phyloP scores from a whole-genome alignment of 2,888 invertebrate species.

The Nasonovia ribisnigri region DNA sequence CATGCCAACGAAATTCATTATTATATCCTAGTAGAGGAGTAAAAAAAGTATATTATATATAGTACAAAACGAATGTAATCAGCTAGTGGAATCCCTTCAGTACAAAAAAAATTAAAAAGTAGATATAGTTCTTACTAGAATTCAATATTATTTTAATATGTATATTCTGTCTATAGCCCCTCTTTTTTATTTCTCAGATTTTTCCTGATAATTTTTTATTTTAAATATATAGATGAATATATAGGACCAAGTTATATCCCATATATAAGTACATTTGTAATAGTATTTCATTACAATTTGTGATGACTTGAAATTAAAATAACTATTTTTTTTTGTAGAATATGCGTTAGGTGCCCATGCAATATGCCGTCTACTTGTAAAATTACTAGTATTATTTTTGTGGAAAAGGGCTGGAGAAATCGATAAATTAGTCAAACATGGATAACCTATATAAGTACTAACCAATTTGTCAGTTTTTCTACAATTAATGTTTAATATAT shows the following conservation, averaged over 20 bases:
- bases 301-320: neutral
- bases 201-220: neutral
- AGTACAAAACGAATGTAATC: neutral
- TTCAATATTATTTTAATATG: neutral
- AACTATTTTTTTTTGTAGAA: neutral
- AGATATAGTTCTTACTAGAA: neutral
- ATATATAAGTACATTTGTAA: neutral
- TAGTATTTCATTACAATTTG: neutral
- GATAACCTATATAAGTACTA: neutral
- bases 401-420: neutral
- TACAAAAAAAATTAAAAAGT: neutral
- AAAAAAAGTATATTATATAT: neutral
- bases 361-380: too few relatives aligned
- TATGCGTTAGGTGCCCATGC: too few relatives aligned
- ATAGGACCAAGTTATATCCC: too few relatives aligned
- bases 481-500: neutral
- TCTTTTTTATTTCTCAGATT: neutral
- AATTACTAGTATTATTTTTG: neutral
- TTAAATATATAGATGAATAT: neutral
- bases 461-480: neutral
- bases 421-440: neutral
- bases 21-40: constrained; percentile 78
- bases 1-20: constrained; percentile 89
- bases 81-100: neutral
- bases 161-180: neutral